Evolutionary conservation across 2,888 invertebrate species (phyloP).

Genomic region (Seira ritae): DNA sequence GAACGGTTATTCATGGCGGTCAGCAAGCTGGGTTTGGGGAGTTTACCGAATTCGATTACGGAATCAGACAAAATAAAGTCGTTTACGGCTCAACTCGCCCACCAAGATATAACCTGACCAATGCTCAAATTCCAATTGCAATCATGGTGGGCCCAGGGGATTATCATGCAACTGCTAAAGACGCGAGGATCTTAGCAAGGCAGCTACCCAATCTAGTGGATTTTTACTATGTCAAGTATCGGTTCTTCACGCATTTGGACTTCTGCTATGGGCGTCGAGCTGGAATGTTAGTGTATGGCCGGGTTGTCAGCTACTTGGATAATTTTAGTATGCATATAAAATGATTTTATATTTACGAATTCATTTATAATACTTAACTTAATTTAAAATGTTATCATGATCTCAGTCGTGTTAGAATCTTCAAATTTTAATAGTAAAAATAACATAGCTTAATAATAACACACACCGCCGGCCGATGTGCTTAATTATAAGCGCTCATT

Average conservation of each 20-base stretch:
- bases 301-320: neutral
- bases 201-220: conserved; percentile 48
- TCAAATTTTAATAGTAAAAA: neutral
- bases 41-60: conserved; percentile 50
- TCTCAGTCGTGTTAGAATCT: neutral
- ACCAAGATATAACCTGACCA: conserved; percentile 50
- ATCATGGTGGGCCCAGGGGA: conserved; percentile 46
- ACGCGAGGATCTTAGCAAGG: conserved; percentile 41
- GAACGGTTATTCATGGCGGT: conserved; percentile 18
- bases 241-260: conserved; percentile 47
- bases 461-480: too few relatives aligned
- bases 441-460: too few relatives aligned
- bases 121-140: conserved; percentile 49
- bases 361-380: neutral
- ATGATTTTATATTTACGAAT: neutral
- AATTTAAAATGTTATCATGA: neutral
- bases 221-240: conserved; percentile 38
- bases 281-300: conserved; percentile 30
- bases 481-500: too few relatives aligned
- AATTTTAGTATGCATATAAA: neutral
- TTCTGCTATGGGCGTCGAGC: conserved; percentile 50
- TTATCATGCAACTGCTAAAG: conserved; percentile 20
- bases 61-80: conserved; percentile 28
- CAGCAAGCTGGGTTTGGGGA: conserved; percentile 30
- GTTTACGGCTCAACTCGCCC: conserved; percentile 38